Percentiles rank a stretch among this genome's conserved stretches.
Evolutionary conservation across 2,113 vertebrate genomes (phyloP).

Genomic region (Calypte anna): DNA sequence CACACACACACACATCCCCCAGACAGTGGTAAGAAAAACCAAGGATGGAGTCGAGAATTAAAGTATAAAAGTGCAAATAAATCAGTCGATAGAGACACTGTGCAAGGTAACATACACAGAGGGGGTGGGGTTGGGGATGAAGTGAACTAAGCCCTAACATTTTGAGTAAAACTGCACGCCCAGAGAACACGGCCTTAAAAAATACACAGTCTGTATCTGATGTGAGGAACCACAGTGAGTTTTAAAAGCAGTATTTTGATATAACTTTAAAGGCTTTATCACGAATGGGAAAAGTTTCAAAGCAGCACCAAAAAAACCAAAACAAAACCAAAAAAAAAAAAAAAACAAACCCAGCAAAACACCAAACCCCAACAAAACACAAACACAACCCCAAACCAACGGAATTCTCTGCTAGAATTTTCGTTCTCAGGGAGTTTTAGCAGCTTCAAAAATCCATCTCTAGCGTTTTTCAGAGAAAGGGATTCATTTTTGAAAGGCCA

Average conservation of each 20-base stretch:
- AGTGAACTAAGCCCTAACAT: neutral
- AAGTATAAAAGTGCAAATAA: neutral
- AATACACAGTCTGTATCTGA: neutral
- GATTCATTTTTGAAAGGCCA: conserved; percentile 25
- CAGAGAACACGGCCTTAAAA: neutral
- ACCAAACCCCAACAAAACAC: neutral
- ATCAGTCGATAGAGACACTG: neutral
- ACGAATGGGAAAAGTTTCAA: conserved; percentile 29
- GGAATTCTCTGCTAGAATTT: conserved; percentile 7
- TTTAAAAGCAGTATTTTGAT: neutral
- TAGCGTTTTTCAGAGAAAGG: neutral
- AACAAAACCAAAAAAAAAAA: neutral
- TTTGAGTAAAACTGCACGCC: neutral
- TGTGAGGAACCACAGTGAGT: neutral
- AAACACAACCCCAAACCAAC: neutral
- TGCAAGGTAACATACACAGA: neutral
- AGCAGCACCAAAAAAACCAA: neutral
- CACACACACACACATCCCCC: too few relatives aligned
- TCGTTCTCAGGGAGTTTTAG: neutral
- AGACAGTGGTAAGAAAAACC: neutral
- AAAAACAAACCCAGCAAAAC: neutral
- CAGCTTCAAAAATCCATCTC: neutral
- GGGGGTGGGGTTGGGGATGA: neutral
- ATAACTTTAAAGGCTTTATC: neutral
- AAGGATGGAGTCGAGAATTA: neutral